Base-by-base conservation (phyloP, 1,140 invertebrate genomes). In the Drosophila equinoxialis region DNA sequence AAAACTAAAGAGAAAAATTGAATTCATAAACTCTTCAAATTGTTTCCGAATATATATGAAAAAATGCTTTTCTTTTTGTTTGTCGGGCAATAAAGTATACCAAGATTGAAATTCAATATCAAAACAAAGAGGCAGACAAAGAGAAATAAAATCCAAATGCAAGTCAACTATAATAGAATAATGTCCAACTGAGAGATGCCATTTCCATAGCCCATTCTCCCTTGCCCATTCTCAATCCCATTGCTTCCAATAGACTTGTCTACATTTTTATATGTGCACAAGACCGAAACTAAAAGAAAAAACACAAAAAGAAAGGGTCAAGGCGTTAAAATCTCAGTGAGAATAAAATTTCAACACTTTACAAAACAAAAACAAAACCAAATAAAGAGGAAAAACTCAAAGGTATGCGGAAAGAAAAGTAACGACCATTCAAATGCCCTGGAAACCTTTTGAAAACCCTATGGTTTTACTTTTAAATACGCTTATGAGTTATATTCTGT, bases 341-440 rank as follows among this genome's bases (percentile, higher is more conserved):
- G 82, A 78, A 85, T 81, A 74, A 63, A 79, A 72, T 85, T 81
- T 86, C 78, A 79, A 86, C 82, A 86, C 82, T 85, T 85, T 74
- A 39, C 37, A 39, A 39, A 30, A 30, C 30, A 30, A 30, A 30
- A 30, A 13, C 37, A 39, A 39, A 39, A 65, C 78, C 0, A 20
- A 51, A 58, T 13, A 37, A 3, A n/a, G 26, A 57, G 54, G n/a
- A 58, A 57, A 30, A 57, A 48, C 42, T 45, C 6, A 17, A 17
- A 45, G n/a, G 42, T 14, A 48, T 20, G 45, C 6, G 35, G 1
- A 51, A 23, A 51, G 3, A 6, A 23, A 23, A 4, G 3, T 23
- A 1, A 11, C 7, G 17, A 51, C 45, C 11, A 11, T 4, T 11
- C 1, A 23, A 51, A 11, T 51, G 23, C 45, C 45, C 45, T 51